These are phyloP conservation scores for Mionectes olivaceus DNA, from an alignment of 2,797 vertebrate genomes.

Conservation along the genomic window DNA sequence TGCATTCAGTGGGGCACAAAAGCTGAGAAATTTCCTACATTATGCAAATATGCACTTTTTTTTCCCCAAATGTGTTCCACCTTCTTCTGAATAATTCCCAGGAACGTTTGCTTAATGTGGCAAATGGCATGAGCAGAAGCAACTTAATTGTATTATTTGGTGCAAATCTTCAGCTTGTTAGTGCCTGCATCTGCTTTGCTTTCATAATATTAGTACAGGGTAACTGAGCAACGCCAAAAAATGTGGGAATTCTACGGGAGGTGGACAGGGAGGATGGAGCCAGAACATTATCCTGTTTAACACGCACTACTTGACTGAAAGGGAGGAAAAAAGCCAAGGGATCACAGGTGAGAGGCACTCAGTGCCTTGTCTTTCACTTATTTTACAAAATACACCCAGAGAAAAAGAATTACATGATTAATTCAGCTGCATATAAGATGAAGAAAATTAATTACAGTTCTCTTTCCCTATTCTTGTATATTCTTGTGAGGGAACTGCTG, in stretches of 20 bases:
- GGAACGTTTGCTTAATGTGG: constrained; percentile 56
- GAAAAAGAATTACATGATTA: not conserved
- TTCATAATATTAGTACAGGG: not conserved
- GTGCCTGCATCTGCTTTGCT: constrained; percentile 50
- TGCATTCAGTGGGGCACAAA: constrained; percentile 14
- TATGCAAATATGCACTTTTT: not conserved
- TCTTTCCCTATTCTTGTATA: not conserved
- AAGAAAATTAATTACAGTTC: not conserved
- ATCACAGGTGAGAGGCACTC: not conserved
- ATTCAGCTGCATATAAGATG: not conserved
- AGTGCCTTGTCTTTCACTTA: not conserved
- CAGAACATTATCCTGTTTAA: not conserved
- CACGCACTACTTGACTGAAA: not conserved
- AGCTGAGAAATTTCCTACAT: not conserved
- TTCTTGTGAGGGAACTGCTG: not conserved
- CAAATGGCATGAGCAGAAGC: constrained; percentile 59
- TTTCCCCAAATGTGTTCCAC: constrained; percentile 5
- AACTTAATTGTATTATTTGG: constrained; percentile 71
- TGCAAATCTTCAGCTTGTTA: constrained; percentile 57
- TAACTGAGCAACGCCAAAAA: constrained; percentile 44
- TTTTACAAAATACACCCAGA: not conserved
- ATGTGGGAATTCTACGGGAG: not conserved
- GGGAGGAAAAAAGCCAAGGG: not conserved
- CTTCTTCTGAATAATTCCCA: constrained; percentile 56
- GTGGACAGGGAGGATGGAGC: not conserved